Evolutionary conservation across 2,888 invertebrate genomes (phyloP).

Genomic region (Agrochola lychnidis): DNA sequence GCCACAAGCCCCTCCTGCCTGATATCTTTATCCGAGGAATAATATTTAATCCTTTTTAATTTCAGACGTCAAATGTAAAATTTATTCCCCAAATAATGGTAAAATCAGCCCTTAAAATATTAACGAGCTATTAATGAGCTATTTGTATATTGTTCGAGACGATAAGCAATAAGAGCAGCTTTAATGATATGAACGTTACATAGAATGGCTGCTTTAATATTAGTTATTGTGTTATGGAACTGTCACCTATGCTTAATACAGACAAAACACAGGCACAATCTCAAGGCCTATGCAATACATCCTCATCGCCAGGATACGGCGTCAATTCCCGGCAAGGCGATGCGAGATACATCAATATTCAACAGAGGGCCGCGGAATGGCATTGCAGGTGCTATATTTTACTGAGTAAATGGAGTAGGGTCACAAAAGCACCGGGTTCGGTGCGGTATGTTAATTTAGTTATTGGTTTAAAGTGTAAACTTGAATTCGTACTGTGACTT

Average conservation of each 20-base stretch:
- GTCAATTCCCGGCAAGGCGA: slow-evolving; percentile 47
- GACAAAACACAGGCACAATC: slow-evolving; percentile 8
- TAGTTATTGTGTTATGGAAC: not conserved
- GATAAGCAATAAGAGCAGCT: not conserved
- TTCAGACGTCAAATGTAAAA: not conserved
- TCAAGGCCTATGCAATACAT: slow-evolving; percentile 18
- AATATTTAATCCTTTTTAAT: too few relatives aligned
- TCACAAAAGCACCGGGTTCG: slow-evolving; percentile 39
- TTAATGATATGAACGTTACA: not conserved
- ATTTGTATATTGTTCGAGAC: not conserved
- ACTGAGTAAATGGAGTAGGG: slow-evolving; percentile 69
- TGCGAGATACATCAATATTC: slow-evolving; percentile 69
- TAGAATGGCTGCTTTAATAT: not conserved
- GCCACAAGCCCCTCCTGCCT: too few relatives aligned
- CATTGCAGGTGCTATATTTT: slow-evolving; percentile 80
- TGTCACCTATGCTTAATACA: not conserved
- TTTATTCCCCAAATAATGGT: not conserved
- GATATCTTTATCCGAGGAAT: too few relatives aligned
- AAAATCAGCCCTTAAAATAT: not conserved
- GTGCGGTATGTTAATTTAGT: slow-evolving; percentile 3
- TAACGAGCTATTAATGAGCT: too few relatives aligned
- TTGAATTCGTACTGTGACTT: not conserved
- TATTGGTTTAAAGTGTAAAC: not conserved
- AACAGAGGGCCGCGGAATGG: slow-evolving; percentile 69
- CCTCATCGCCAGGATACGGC: slow-evolving; percentile 30